Conservation (phyloP, 2,888 invertebrate genomes). For the Athalia circularis region DNA sequence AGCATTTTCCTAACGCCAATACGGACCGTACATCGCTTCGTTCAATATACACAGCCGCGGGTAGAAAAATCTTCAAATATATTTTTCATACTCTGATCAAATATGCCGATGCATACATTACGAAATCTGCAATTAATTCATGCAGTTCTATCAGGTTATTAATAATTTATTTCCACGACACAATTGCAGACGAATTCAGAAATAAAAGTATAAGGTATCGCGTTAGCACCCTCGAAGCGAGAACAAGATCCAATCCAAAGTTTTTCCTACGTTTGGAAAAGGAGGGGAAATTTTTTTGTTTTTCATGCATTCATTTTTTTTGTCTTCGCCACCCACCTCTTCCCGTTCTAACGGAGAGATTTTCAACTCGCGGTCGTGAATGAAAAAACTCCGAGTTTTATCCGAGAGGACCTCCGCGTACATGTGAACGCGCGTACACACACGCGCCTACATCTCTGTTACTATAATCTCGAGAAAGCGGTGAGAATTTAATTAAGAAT, state of each 20-base stretch:
- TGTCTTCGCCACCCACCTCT: no score
- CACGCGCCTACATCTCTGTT: slow-evolving; percentile 35
- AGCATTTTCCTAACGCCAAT: not conserved
- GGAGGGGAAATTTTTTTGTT: no score
- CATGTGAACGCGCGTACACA: not conserved
- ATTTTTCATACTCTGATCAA: no score
- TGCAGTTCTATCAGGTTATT: no score
- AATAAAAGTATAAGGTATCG: not conserved
- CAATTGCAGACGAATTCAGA: not conserved
- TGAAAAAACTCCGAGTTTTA: not conserved
- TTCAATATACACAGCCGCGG: no score
- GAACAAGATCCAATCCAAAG: slow-evolving; percentile 30
- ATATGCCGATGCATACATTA: no score
- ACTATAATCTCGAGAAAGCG: slow-evolving; percentile 47
- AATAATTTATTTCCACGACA: not conserved
- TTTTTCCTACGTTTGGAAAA: not conserved
- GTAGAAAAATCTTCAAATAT: no score
- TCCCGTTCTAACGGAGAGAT: no score
- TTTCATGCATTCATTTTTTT: not conserved
- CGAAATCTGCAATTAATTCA: no score
- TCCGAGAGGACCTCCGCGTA: slow-evolving; percentile 13
- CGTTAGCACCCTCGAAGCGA: not conserved
- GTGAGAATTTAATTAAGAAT: slow-evolving; percentile 71
- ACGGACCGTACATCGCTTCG: not conserved
- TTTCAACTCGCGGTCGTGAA: no score